These are phyloP conservation scores for Nudaria mundana DNA, from an alignment of 2,888 invertebrate species.

Conservation along the genomic window DNA sequence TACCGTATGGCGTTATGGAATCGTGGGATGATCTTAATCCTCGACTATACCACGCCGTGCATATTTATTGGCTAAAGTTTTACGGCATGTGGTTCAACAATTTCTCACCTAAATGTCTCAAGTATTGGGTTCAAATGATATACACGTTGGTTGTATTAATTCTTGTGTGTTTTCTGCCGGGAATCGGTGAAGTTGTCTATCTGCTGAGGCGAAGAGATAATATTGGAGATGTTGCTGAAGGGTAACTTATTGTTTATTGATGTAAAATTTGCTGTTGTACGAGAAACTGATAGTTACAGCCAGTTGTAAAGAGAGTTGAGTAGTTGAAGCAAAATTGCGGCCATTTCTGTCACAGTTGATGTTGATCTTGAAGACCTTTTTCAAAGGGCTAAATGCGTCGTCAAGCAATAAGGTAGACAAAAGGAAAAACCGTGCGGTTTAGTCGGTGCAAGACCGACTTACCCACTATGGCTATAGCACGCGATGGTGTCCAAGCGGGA, in stretches of 20 bases:
- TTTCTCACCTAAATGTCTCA: slow-evolving; percentile 43
- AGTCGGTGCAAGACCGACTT: too few relatives aligned
- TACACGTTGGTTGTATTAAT: slow-evolving; percentile 63
- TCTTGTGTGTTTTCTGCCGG: slow-evolving; percentile 74
- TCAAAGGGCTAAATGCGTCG: too few relatives aligned
- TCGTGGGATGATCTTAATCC: slow-evolving; percentile 69
- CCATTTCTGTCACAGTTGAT: too few relatives aligned
- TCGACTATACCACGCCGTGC: slow-evolving; percentile 65
- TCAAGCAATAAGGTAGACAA: too few relatives aligned
- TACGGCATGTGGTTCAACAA: slow-evolving; percentile 76
- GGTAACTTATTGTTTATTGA: slow-evolving; percentile 49
- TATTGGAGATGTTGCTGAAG: slow-evolving; percentile 82
- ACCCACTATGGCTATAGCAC: too few relatives aligned
- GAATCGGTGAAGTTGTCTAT: slow-evolving; percentile 84
- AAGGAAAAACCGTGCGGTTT: too few relatives aligned
- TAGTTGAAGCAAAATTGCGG: too few relatives aligned
- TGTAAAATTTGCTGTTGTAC: slow-evolving; percentile 34
- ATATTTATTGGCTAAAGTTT: slow-evolving; percentile 76
- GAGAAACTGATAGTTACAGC: too few relatives aligned
- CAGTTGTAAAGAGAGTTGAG: too few relatives aligned
- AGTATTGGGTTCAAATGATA: slow-evolving; percentile 60
- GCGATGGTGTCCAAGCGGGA: too few relatives aligned
- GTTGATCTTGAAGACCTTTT: too few relatives aligned
- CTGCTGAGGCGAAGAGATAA: slow-evolving; percentile 83
- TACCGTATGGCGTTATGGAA: slow-evolving; percentile 66